Evolutionary conservation across 2,888 invertebrate genomes (phyloP), one percentile per base, ranked within the genome.

Genomic region (Philopedon plagiatum): DNA sequence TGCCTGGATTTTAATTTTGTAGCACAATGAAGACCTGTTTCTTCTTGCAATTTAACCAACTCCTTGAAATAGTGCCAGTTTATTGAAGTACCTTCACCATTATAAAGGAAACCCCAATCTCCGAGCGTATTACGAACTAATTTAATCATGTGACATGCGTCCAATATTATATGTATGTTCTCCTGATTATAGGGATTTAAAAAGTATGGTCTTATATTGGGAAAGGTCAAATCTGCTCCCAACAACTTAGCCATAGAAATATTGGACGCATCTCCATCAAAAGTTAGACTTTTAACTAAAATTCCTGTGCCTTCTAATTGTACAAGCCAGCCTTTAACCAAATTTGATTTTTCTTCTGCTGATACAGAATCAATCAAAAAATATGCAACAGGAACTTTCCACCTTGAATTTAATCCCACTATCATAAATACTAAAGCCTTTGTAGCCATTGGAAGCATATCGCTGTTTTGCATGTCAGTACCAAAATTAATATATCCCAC

Each of bases 101-200:
- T 26, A n/a, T 9, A 23, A 18, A 76, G 46, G 54, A 68, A 21
- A 54, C 76, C 64, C 19, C 63, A 56, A 11, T 78, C 78, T 2
- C 76, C 78, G 15, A 80, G 65, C 11, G 74, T 71, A 64, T 80
- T 81, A 18, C 78, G 67, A 9, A 80, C 57, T 11, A 80, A 46
- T 67, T 81, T 81, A 0, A 79, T 8, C 79, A 79, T 80, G 49
- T 81, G 79, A 64, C 78, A 74, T 5, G 76, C 58, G 61, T 75
- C 75, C 44, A 13, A 58, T 60, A 75, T 75, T n/a, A n/a, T n/a
- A 7, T 29, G 66, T n/a, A 65, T 18, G 23, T 54, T 60, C 23
- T 71, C 54, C 15, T 60, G 58, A 9, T 65, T 54, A 11, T 11
- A 11, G 9, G 51, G 65, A 41, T 71, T 49, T 9, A 54, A 9